Conservation (phyloP, 2,797 vertebrate species). For the Gallinago solitaria region DNA sequence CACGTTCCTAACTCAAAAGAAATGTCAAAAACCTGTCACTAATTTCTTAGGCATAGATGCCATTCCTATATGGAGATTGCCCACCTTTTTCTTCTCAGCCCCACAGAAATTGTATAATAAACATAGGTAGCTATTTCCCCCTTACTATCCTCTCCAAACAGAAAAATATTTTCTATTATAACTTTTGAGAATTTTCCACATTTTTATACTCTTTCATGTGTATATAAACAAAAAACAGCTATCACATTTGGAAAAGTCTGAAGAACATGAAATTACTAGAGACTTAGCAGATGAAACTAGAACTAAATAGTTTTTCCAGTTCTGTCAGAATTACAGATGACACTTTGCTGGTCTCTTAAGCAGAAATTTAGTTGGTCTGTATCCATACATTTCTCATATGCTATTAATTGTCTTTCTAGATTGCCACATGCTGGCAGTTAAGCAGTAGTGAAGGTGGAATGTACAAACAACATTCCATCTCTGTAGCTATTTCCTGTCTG, state of each 20-base stretch:
- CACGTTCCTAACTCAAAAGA: neutral
- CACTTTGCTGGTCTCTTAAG: neutral
- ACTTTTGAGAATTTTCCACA: neutral
- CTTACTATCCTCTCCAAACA: neutral
- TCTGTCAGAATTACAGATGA: neutral
- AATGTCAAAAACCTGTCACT: neutral
- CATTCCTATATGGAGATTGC: neutral
- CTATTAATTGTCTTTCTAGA: neutral
- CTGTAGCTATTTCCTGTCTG: neutral
- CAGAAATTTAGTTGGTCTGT: neutral
- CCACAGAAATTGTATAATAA: neutral
- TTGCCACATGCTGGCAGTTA: neutral
- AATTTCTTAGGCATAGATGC: neutral
- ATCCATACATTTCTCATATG: neutral
- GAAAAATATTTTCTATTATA: neutral
- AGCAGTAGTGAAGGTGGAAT: neutral
- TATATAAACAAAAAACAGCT: neutral
- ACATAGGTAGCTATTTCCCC: neutral
- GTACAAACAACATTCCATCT: constrained; percentile 6
- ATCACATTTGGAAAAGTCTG: neutral
- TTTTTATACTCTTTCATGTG: neutral
- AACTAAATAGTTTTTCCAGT: neutral
- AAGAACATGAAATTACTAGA: neutral
- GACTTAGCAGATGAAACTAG: neutral
- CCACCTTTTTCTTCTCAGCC: neutral